These are phyloP conservation scores for Thalassaphorura encarpata DNA, from an alignment of 1,140 invertebrate species.

Conservation along the genomic window DNA sequence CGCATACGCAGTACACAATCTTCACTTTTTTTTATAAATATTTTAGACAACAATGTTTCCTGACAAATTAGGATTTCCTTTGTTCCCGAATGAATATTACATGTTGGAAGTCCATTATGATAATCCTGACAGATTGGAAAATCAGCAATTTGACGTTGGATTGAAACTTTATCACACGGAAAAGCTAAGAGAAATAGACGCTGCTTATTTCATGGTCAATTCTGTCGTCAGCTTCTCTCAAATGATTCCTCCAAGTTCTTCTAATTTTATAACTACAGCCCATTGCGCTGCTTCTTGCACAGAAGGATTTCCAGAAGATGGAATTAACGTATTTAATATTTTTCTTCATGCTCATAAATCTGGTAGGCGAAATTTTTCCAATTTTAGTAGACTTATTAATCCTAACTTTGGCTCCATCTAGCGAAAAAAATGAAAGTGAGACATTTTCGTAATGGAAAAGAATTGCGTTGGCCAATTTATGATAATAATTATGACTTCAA, in stretches of 20 bases:
- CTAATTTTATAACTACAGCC: not conserved
- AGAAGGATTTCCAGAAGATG: not conserved
- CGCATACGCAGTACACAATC: not conserved
- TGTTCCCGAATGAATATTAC: not conserved
- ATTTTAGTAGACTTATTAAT: not conserved
- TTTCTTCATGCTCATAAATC: slow-evolving; percentile 5
- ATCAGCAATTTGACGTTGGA: not conserved
- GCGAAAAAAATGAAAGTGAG: slow-evolving; percentile 64
- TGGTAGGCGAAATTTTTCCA: not conserved
- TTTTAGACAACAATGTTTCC: slow-evolving; percentile 1
- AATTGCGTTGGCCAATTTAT: slow-evolving; percentile 56
- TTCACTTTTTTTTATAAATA: not conserved
- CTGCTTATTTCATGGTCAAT: not conserved
- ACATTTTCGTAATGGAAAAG: slow-evolving; percentile 61
- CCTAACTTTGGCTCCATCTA: not conserved
- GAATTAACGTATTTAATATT: slow-evolving; percentile 2
- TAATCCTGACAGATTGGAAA: not conserved
- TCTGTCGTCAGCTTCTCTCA: not conserved
- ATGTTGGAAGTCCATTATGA: slow-evolving; percentile 10
- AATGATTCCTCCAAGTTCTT: slow-evolving; percentile 5
- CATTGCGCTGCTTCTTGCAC: slow-evolving; percentile 8
- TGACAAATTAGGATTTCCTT: slow-evolving; percentile 4
- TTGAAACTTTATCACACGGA: slow-evolving; percentile 1
- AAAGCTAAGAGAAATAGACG: slow-evolving; percentile 2
- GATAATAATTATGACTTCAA: slow-evolving; percentile 62